Evolutionary conservation across 2,797 vertebrate species (phyloP).

Genomic region (Odontamblyopus lacepedii): DNA sequence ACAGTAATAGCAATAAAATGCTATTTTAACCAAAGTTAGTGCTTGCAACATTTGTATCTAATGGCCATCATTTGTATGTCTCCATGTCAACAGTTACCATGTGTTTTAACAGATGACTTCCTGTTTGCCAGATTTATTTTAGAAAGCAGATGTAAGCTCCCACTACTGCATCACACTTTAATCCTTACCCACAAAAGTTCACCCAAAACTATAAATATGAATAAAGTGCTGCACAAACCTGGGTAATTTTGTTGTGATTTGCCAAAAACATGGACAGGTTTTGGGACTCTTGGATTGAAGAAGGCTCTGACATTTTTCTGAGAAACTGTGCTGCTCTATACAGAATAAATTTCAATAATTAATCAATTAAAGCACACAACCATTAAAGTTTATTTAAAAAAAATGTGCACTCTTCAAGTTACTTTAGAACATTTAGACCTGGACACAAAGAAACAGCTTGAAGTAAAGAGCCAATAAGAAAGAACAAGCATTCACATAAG

Average conservation of each 20-base stretch:
- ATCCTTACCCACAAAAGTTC: not conserved
- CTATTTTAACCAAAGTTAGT: too few species aligned
- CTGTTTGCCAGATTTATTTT: not conserved
- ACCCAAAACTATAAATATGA: not conserved
- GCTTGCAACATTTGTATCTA: too few species aligned
- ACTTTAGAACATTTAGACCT: not conserved
- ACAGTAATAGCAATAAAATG: too few species aligned
- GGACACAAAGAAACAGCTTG: not conserved
- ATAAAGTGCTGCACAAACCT: slow-evolving; percentile 70
- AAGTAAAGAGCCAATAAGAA: not conserved
- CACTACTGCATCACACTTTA: not conserved
- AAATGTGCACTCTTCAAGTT: not conserved
- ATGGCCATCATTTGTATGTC: not conserved
- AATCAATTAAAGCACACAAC: not conserved
- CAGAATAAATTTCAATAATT: not conserved
- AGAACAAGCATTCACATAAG: not conserved
- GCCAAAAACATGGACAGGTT: slow-evolving; percentile 99
- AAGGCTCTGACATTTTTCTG: slow-evolving; percentile 96
- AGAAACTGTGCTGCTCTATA: slow-evolving; percentile 95
- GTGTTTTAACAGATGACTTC: not conserved
- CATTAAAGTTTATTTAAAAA: too few species aligned
- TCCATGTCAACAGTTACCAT: not conserved
- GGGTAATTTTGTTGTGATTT: slow-evolving; percentile 99
- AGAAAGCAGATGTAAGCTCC: not conserved
- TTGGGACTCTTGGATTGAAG: slow-evolving; percentile 98